Percentiles rank a stretch among this genome's conserved stretches.
These are phyloP conservation scores for Vulpes lagopus DNA, from an alignment of 2,113 vertebrate genomes.

Conservation along the genomic window DNA sequence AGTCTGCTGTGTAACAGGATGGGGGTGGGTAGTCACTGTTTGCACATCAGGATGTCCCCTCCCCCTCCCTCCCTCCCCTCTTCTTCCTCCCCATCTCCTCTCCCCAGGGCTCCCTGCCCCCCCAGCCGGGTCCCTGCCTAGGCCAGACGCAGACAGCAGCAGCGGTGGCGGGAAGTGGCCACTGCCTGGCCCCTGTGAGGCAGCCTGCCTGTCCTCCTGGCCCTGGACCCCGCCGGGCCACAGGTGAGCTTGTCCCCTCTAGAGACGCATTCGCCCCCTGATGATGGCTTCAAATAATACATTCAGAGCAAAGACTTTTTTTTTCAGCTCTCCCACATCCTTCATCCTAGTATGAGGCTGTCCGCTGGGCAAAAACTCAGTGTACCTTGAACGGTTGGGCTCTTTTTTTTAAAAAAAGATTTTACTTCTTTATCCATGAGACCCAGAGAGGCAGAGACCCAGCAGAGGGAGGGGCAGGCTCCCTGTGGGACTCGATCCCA, in stretches of 20 bases:
- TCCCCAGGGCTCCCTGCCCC: slow-evolving; percentile 35
- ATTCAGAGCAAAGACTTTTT: not conserved
- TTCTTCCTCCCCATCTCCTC: not conserved
- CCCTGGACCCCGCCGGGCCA: not conserved
- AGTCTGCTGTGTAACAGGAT: not conserved
- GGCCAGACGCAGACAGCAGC: not conserved
- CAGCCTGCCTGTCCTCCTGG: not conserved
- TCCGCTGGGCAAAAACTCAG: not conserved
- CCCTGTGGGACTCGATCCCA: too few relatives aligned
- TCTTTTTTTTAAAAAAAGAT: too few relatives aligned
- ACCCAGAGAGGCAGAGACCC: too few relatives aligned
- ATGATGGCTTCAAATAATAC: slow-evolving; percentile 26
- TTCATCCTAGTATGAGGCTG: not conserved
- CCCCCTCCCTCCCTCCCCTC: slow-evolving; percentile 48
- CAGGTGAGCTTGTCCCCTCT: slow-evolving; percentile 13
- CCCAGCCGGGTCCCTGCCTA: not conserved
- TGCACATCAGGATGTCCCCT: not conserved
- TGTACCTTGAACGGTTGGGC: not conserved
- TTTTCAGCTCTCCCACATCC: not conserved
- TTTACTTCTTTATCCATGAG: too few relatives aligned
- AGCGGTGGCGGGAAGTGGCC: slow-evolving; percentile 70
- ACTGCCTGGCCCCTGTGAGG: slow-evolving; percentile 19
- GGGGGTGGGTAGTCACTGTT: not conserved
- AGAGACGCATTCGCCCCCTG: not conserved
- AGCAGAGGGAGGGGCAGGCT: too few relatives aligned